Conservation (phyloP, 1,140 invertebrate species). For the Acromyrmex heyeri region DNA sequence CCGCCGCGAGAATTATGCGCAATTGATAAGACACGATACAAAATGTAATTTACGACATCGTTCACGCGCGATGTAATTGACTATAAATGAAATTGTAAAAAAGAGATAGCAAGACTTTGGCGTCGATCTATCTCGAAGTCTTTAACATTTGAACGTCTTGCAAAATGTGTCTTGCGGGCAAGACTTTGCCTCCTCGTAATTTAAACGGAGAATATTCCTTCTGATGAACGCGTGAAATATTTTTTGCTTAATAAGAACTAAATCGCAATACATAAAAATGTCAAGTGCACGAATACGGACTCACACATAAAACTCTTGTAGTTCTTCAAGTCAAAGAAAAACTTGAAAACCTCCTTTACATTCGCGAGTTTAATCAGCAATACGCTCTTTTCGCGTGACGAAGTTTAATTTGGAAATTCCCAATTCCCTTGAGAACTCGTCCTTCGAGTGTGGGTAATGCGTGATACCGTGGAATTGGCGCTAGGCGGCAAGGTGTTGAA, state of each 20-base stretch:
- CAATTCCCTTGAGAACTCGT: slow-evolving; percentile 27
- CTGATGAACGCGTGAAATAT: neutral
- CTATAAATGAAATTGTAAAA: slow-evolving; percentile 66
- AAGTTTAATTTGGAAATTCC: slow-evolving; percentile 75
- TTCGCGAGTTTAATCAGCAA: neutral
- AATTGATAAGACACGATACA: slow-evolving; percentile 72
- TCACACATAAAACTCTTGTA: neutral
- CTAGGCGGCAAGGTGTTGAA: slow-evolving; percentile 77
- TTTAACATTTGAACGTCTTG: neutral
- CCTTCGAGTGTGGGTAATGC: slow-evolving; percentile 55
- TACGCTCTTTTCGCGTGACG: slow-evolving; percentile 69
- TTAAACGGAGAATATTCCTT: slow-evolving; percentile 4
- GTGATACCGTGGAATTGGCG: slow-evolving; percentile 68
- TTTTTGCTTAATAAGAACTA: neutral
- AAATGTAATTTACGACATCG: slow-evolving; percentile 73
- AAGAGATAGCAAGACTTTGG: slow-evolving; percentile 17
- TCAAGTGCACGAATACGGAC: neutral
- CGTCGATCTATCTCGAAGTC: slow-evolving; percentile 14
- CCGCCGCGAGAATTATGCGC: slow-evolving; percentile 66
- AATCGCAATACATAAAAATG: slow-evolving; percentile 19
- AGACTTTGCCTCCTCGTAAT: slow-evolving; percentile 19
- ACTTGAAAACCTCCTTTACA: neutral
- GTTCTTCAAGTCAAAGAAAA: neutral
- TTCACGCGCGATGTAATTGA: slow-evolving; percentile 68
- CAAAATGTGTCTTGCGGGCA: slow-evolving; percentile 13